phyloP scores from a whole-genome alignment of 2,888 invertebrate genomes.

The Erpobdella octoculata region DNA sequence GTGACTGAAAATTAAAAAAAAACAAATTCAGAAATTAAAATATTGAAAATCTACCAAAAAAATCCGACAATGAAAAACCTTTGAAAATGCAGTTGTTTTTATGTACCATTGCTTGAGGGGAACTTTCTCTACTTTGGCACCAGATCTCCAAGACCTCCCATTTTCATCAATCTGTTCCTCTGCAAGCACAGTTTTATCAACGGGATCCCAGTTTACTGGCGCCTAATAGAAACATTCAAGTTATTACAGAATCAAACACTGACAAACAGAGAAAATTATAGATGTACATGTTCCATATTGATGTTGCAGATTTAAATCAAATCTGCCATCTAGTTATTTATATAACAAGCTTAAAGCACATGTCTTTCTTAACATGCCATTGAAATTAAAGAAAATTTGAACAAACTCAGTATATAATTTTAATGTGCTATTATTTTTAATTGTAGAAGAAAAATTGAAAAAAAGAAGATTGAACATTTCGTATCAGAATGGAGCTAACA shows the following conservation, averaged over 20 bases:
- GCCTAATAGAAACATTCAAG: constrained; percentile 56
- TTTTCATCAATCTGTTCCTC: constrained; percentile 91
- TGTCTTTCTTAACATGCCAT: too few species aligned
- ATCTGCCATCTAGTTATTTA: too few species aligned
- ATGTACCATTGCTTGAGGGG: constrained; percentile 89
- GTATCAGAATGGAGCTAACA: too few species aligned
- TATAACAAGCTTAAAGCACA: too few species aligned
- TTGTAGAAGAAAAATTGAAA: too few species aligned
- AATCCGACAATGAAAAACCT: constrained; percentile 41
- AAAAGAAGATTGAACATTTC: too few species aligned
- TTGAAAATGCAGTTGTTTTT: constrained; percentile 64
- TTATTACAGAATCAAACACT: background rate
- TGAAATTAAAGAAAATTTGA: too few species aligned
- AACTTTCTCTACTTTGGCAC: constrained; percentile 82
- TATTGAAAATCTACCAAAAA: background rate
- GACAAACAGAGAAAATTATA: too few species aligned
- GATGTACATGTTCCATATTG: too few species aligned
- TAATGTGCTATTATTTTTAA: too few species aligned
- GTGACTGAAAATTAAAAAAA: constrained; percentile 30
- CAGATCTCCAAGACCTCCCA: constrained; percentile 89
- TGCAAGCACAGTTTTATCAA: constrained; percentile 91
- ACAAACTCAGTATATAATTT: too few species aligned
- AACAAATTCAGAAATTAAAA: background rate
- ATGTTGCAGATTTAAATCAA: too few species aligned
- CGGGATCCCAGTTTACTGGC: constrained; percentile 94